Base-by-base conservation (phyloP, 2,888 invertebrate species). In the Netelia fuscicornis region DNA sequence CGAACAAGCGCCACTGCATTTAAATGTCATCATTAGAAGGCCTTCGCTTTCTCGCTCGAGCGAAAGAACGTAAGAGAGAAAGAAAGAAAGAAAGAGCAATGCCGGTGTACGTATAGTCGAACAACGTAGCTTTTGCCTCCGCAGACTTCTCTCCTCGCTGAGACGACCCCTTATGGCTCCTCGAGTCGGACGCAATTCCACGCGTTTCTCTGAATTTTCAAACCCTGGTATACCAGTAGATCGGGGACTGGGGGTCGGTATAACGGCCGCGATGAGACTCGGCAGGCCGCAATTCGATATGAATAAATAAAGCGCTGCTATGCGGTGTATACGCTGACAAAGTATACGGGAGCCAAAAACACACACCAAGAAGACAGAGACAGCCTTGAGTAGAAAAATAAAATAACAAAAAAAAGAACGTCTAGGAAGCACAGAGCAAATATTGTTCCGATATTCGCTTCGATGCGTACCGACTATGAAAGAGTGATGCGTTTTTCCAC, bases 1-100 rank as follows among this genome's bases (percentile, higher is more conserved):
- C 92, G 92, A 93, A 93, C 93, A 92, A 92, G 91, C 92, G 91
- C 92, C 91, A 93, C 93, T 93, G 93, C 93, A 93, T 93, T 93
- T 93, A 93, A 93, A 93, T 93, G 93, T 93, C 93, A 93, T 93
- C 93, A 93, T 93, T 93, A 93, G 92, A 90, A 91, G 91, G 87
- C 90, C 90, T 91, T 90, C 90, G 90, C 91, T 90, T 90, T 89
- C 90, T 60, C 76, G 54, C 72, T 54, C 10, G 2, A 48, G 13
- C 48, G 48, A 48, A 13, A 48, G 13, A 48, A 48, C 48, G 48
- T 48, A 13, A n/a, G 58, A 54, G 54, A 6, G 37, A 37, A 37
- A 37, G 37, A 37, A 8, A 3, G 52, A 54, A n/a, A 5, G 13
- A 54, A 5, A 54, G 54, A 83, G 78, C 62, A 77, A 81, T 79